Evolutionary conservation across 2,888 invertebrate genomes (phyloP).

Genomic region (Diaprepes abbreviatus): DNA sequence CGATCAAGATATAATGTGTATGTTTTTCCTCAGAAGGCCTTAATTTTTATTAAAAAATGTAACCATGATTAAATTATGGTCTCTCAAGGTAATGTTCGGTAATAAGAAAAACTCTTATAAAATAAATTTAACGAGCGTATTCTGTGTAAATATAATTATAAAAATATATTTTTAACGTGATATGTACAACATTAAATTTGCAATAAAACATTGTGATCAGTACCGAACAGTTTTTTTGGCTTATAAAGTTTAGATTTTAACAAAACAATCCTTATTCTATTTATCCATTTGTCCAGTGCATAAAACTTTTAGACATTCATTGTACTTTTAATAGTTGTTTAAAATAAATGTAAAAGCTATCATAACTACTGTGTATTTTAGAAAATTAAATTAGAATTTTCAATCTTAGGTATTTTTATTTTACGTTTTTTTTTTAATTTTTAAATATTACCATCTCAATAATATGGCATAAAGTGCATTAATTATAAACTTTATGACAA

Average conservation of each 20-base stretch:
- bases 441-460: not conserved
- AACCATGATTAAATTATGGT: no score
- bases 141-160: not conserved
- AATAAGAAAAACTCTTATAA: no score
- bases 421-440: conserved; percentile 17
- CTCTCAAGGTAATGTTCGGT: no score
- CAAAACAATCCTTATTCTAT: conserved; percentile 39
- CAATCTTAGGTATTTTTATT: conserved; percentile 32
- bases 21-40: no score
- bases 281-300: conserved; percentile 60
- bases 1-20: no score
- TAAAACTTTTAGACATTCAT: conserved; percentile 59
- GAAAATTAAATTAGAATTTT: conserved; percentile 34
- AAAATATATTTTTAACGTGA: conserved; percentile 7
- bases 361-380: conserved; percentile 33
- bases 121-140: no score
- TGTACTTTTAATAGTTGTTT: conserved; percentile 63
- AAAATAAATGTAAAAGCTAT: conserved; percentile 49
- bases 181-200: conserved; percentile 7
- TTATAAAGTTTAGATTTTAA: conserved; percentile 49
- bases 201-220: conserved; percentile 26
- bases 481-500: not conserved
- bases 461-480: not conserved
- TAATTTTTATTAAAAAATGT: no score
- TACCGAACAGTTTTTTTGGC: conserved; percentile 55